Evolutionary conservation across 2,888 invertebrate genomes (phyloP).

Genomic region (Hirudinaria manillensis): DNA sequence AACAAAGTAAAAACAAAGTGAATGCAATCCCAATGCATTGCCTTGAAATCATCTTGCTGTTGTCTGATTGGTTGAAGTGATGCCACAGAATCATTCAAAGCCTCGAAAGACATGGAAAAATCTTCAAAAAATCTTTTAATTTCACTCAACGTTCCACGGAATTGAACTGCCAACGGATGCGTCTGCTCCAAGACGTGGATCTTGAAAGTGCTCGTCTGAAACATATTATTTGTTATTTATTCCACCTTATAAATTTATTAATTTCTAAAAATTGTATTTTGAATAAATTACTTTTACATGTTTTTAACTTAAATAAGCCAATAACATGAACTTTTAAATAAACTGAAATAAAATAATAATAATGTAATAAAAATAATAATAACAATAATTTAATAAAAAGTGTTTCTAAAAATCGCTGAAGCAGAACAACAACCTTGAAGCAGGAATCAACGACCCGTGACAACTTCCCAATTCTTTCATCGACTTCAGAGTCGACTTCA

Average conservation of each 20-base stretch:
- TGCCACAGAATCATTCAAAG: neutral
- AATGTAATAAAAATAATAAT: too few relatives aligned
- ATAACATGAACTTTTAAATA: neutral
- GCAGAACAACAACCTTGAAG: neutral
- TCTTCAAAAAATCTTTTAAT: neutral
- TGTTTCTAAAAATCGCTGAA: too few relatives aligned
- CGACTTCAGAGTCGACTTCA: neutral
- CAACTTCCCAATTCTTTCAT: neutral
- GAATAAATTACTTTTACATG: too few relatives aligned
- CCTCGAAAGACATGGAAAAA: neutral
- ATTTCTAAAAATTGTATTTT: too few relatives aligned
- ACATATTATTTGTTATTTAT: neutral
- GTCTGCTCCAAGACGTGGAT: neutral
- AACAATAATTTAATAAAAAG: too few relatives aligned
- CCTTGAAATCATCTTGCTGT: neutral
- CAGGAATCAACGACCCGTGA: neutral
- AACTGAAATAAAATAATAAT: neutral
- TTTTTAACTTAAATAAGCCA: neutral
- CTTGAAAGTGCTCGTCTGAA: constrained; percentile 3
- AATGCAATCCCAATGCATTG: too few relatives aligned
- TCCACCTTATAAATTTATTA: too few relatives aligned
- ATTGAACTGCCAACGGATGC: neutral
- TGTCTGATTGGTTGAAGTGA: neutral
- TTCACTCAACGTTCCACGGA: neutral
- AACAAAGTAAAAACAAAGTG: too few relatives aligned